Conservation (phyloP, 2,888 invertebrate genomes). For the Emmelina monodactyla region DNA sequence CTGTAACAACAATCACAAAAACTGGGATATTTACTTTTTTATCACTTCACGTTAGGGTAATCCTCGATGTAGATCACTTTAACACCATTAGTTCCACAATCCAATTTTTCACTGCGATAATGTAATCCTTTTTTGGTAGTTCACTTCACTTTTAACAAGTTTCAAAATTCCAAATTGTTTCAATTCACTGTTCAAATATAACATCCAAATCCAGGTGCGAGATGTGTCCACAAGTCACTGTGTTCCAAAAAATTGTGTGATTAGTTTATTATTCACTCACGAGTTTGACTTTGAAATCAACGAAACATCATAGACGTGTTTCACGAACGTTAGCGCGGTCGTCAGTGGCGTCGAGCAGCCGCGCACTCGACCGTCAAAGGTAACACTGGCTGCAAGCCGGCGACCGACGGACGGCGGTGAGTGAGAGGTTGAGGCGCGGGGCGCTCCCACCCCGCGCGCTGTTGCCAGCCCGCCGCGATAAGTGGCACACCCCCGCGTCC, state of each 20-base stretch:
- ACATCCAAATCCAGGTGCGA: slow-evolving; percentile 57
- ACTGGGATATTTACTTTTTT: background rate
- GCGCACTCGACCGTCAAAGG: slow-evolving; percentile 66
- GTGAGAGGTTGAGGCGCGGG: slow-evolving; percentile 67
- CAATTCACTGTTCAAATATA: slow-evolving; percentile 45
- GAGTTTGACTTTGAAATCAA: slow-evolving; percentile 58
- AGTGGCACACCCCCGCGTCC: slow-evolving; percentile 65
- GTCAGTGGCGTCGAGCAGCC: slow-evolving; percentile 62
- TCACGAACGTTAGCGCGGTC: slow-evolving; percentile 61
- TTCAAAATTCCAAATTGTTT: slow-evolving; percentile 44
- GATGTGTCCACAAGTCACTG: slow-evolving; percentile 67
- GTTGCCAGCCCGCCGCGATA: slow-evolving; percentile 65
- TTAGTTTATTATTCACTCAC: slow-evolving; percentile 59
- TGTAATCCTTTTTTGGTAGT: slow-evolving; percentile 48
- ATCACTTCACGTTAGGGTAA: background rate
- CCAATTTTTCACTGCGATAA: slow-evolving; percentile 36
- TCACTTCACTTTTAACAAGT: slow-evolving; percentile 49
- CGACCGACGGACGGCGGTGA: slow-evolving; percentile 67
- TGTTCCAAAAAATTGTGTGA: slow-evolving; percentile 72
- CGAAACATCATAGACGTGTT: slow-evolving; percentile 64
- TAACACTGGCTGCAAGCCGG: slow-evolving; percentile 66
- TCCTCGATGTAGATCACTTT: background rate
- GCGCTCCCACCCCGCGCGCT: slow-evolving; percentile 61
- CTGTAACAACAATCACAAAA: background rate
- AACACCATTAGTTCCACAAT: slow-evolving; percentile 25